phyloP scores from a whole-genome alignment of 2,888 invertebrate genomes.

The Embidobia sp. region DNA sequence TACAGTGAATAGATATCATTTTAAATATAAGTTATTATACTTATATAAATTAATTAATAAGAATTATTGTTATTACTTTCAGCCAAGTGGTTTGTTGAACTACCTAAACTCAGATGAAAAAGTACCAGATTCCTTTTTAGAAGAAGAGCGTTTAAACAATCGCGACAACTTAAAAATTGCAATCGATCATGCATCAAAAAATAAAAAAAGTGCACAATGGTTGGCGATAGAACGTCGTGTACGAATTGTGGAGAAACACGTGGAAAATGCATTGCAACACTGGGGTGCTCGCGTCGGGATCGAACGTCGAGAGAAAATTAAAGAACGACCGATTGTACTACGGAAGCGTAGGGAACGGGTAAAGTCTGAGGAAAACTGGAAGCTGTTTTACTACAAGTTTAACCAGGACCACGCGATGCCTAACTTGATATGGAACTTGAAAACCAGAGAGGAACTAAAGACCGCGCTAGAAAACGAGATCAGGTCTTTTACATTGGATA shows the following conservation, averaged over 20 bases:
- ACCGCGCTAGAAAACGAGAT: slow-evolving; percentile 96
- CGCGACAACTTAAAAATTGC: slow-evolving; percentile 98
- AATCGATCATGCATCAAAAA: slow-evolving; percentile 88
- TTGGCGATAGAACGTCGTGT: slow-evolving; percentile 87
- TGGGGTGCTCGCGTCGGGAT: slow-evolving; percentile 87
- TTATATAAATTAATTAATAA: no score
- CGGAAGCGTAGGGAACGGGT: slow-evolving; percentile 94
- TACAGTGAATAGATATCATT: no score
- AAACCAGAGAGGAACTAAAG: slow-evolving; percentile 97
- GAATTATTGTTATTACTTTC: no score
- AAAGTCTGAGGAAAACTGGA: slow-evolving; percentile 94
- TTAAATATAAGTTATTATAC: no score
- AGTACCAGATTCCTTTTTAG: slow-evolving; percentile 88
- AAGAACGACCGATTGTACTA: slow-evolving; percentile 94
- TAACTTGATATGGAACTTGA: slow-evolving; percentile 99
- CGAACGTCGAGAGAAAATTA: slow-evolving; percentile 84
- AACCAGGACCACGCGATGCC: slow-evolving; percentile 96
- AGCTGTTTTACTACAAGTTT: slow-evolving; percentile 97
- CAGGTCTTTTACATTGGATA: slow-evolving; percentile 93
- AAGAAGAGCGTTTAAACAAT: slow-evolving; percentile 88
- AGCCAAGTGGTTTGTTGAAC: slow-evolving; percentile 95
- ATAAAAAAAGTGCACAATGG: slow-evolving; percentile 87
- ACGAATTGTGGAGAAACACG: slow-evolving; percentile 91
- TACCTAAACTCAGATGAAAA: slow-evolving; percentile 94
- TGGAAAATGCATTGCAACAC: slow-evolving; percentile 88